Base-by-base conservation (phyloP, 1,140 invertebrate species). In the Diprion similis region DNA sequence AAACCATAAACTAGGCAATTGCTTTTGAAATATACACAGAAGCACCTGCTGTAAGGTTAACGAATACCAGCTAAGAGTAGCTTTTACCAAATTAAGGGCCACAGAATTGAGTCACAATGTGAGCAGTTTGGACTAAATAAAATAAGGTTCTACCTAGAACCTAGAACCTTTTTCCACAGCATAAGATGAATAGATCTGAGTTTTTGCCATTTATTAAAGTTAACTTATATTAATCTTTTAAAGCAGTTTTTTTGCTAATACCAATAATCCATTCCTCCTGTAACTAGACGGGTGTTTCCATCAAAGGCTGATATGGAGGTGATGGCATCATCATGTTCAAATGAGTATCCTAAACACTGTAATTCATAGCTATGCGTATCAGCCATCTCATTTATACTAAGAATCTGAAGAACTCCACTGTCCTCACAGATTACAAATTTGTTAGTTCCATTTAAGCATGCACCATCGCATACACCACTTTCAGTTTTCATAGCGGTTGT, bases 381-480 rank as follows among this genome's bases (percentile, higher is more conserved):
- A 8, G 71, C n/a, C 66, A 78, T 72, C 18, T 73, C n/a, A 37
- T 68, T 11, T n/a, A 84, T 66, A 68, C 80, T 66, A n/a, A 80
- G 75, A 47, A 88, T 73, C 71, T 85, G 79, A 15, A 87, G 72
- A 17, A 76, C 75, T 19, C 87, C 86, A 70, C 76, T 87, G 37
- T 88, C 86, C 75, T 87, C 85, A 0, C 81, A 81, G 46, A 84
- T 45, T 13, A 86, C 65, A 75, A 82, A 87, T 81, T 79, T 86
- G 24, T 85, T 68, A 11, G 69, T 65, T 10, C 74, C 70, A 73
- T 37, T 71, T 24, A 88, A 19, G 48, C 75, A 81, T 74, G 66
- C 75, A 66, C 77, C 84, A 59, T 79, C 78, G 9, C 77, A 74
- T 48, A 86, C 72, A 1, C 83, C 81, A 72, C 77, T 87, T 64